Conservation (phyloP, 2,113 vertebrate genomes). For the Marmota flaviventris region DNA sequence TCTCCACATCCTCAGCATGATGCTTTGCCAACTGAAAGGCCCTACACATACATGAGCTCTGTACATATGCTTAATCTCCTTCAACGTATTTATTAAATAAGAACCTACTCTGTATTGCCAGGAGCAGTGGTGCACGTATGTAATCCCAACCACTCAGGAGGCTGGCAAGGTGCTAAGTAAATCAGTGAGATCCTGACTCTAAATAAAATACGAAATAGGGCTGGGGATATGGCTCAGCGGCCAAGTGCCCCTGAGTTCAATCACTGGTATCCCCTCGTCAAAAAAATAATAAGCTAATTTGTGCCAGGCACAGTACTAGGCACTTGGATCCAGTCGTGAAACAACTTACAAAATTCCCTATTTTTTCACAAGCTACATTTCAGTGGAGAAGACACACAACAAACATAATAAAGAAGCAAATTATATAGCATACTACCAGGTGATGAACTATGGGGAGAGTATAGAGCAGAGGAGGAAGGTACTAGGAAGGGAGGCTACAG, state of each 20-base stretch:
- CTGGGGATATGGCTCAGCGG: too few relatives aligned
- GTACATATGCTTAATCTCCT: background rate
- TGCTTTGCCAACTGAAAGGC: background rate
- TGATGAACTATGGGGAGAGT: background rate
- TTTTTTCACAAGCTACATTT: background rate
- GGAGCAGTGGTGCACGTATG: too few relatives aligned
- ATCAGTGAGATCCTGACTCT: too few relatives aligned
- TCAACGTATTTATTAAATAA: background rate
- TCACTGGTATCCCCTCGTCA: too few relatives aligned
- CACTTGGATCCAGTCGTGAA: background rate
- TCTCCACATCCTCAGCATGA: background rate
- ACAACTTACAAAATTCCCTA: conserved; percentile 10
- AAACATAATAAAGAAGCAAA: background rate
- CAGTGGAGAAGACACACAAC: background rate
- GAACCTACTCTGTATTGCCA: background rate
- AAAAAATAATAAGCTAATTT: too few relatives aligned
- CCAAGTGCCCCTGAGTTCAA: too few relatives aligned
- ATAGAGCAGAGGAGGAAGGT: background rate
- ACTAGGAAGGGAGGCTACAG: background rate
- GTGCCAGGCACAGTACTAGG: background rate
- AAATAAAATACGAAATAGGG: too few relatives aligned
- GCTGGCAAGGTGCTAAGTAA: too few relatives aligned
- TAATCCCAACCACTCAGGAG: too few relatives aligned
- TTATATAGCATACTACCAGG: background rate
- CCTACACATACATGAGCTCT: background rate